These are phyloP conservation scores for Potamilus streckersoni DNA, from an alignment of 1,140 invertebrate species.

Conservation along the genomic window DNA sequence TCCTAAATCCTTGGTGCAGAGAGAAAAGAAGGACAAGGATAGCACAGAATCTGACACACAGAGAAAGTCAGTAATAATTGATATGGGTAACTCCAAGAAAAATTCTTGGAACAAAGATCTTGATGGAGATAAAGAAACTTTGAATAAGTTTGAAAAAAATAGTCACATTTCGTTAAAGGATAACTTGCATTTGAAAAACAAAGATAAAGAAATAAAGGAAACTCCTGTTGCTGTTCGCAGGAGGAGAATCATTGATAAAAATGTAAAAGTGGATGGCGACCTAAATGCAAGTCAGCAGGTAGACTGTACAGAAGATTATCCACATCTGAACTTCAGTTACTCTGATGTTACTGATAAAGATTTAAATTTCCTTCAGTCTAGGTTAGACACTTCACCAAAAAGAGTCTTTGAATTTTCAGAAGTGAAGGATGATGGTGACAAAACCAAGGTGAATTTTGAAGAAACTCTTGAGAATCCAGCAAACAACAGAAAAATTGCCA, in stretches of 20 bases:
- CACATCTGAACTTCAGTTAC: conserved; percentile 32
- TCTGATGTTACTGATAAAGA: conserved; percentile 29
- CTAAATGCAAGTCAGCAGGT: conserved; percentile 30
- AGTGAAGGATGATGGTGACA: conserved; percentile 1
- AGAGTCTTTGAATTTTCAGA: conserved; percentile 1
- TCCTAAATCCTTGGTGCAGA: too few relatives aligned
- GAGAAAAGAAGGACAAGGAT: too few relatives aligned
- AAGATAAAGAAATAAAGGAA: background rate
- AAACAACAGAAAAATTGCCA: conserved; percentile 40
- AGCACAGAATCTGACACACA: too few relatives aligned
- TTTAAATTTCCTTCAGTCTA: conserved; percentile 22
- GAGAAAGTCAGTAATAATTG: too few relatives aligned
- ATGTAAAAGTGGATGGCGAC: conserved; percentile 30
- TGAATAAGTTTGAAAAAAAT: too few relatives aligned
- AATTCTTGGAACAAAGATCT: too few relatives aligned
- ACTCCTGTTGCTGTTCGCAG: conserved; percentile 31
- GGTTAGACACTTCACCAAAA: conserved; percentile 1
- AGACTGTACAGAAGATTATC: conserved; percentile 30
- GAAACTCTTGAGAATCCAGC: conserved; percentile 34
- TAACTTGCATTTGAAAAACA: too few relatives aligned
- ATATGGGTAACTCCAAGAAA: too few relatives aligned
- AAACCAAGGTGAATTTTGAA: conserved; percentile 16
- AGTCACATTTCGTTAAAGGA: too few relatives aligned
- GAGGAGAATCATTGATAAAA: conserved; percentile 39
- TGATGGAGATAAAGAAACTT: too few relatives aligned